Percentiles rank a stretch among this genome's conserved stretches.
phyloP scores from a whole-genome alignment of 2,113 vertebrate genomes.

The Rutilus rutilus region DNA sequence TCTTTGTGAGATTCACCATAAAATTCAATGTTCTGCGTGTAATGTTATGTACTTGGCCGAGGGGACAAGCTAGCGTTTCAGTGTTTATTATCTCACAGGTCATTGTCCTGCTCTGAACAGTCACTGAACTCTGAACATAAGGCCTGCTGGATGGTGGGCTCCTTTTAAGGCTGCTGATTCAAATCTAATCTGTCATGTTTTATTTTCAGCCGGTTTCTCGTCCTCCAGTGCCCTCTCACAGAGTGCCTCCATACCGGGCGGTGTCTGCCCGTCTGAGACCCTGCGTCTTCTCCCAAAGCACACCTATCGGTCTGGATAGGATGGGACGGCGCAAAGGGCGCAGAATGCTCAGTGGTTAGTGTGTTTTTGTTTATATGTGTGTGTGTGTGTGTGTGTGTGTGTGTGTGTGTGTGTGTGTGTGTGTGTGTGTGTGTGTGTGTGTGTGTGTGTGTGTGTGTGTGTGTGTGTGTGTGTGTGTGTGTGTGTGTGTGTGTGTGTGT shows the following conservation, averaged over 20 bases:
- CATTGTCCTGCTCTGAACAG: constrained; percentile 34
- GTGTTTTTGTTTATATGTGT: background rate
- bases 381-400: background rate
- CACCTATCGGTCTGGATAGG: constrained; percentile 91
- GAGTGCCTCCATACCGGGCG: constrained; percentile 91
- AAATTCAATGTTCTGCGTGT: background rate
- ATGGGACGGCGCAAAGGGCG: constrained; percentile 83
- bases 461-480: background rate
- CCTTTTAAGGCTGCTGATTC: background rate
- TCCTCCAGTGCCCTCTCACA: constrained; percentile 89
- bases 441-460: background rate
- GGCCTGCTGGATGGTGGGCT: background rate
- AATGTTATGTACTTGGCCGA: background rate
- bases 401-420: background rate
- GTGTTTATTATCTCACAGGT: constrained; percentile 30
- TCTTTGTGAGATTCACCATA: background rate
- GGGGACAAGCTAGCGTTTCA: background rate
- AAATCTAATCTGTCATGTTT: constrained; percentile 18
- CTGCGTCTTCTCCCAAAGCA: constrained; percentile 90
- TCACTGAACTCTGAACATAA: constrained; percentile 42
- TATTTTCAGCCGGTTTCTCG: constrained; percentile 78
- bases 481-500: background rate
- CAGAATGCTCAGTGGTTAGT: constrained; percentile 88
- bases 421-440: background rate
- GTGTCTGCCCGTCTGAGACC: constrained; percentile 91